These are phyloP conservation scores for Cataglyphis livida DNA, from an alignment of 2,888 invertebrate species.

Conservation along the genomic window DNA sequence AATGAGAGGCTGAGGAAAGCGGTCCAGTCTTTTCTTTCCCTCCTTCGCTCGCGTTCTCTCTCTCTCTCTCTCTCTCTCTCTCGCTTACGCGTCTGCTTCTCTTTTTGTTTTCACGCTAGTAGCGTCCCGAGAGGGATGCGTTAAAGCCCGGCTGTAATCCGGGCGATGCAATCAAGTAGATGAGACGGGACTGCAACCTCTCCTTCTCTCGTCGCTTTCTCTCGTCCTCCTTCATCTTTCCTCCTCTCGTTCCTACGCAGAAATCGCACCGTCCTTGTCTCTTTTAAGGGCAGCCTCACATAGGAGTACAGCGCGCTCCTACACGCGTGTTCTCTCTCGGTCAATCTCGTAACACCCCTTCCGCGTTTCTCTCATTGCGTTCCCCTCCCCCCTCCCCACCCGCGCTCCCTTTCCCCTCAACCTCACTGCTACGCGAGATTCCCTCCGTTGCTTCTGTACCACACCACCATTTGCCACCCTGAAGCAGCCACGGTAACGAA, in stretches of 20 bases:
- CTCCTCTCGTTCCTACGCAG: constrained; percentile 36
- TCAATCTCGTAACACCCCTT: constrained; percentile 30
- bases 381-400: background rate
- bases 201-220: constrained; percentile 22
- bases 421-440: constrained; percentile 18
- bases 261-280: constrained; percentile 31
- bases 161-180: constrained; percentile 81
- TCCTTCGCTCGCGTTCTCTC: constrained; percentile 22
- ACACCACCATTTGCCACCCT: constrained; percentile 69
- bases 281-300: constrained; percentile 36
- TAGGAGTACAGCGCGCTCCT: background rate
- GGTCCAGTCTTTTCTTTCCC: constrained; percentile 55
- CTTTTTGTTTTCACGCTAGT: constrained; percentile 78
- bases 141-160: constrained; percentile 80
- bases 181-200: constrained; percentile 76
- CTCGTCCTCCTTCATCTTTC: constrained; percentile 35
- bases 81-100: constrained; percentile 58
- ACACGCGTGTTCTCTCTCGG: constrained; percentile 44
- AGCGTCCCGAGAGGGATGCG: constrained; percentile 78
- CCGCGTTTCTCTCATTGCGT: background rate
- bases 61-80: constrained; percentile 8
- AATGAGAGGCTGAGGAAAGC: constrained; percentile 50
- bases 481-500: constrained; percentile 77
- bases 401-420: background rate
- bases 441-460: constrained; percentile 43